Percentiles rank a stretch among this genome's conserved stretches.
Conservation (phyloP, 2,888 invertebrate species). For the Calameuta idolon region DNA sequence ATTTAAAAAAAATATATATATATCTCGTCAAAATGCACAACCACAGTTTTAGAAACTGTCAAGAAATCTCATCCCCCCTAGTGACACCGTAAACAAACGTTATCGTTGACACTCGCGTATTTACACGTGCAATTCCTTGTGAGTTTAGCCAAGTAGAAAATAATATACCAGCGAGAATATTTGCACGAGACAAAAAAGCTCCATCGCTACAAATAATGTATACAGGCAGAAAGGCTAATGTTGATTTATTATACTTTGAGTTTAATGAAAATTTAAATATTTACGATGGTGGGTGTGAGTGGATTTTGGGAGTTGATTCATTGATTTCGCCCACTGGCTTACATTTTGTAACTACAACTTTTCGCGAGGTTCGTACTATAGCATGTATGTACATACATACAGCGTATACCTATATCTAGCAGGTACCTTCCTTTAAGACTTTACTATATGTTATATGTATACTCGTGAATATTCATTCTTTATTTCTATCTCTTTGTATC, state of each 20-base stretch:
- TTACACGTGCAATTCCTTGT: not conserved
- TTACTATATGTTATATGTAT: no score
- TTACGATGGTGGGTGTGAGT: not conserved
- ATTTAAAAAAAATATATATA: not conserved
- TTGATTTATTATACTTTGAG: not conserved
- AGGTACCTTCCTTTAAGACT: no score
- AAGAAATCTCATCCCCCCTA: not conserved
- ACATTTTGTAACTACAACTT: no score
- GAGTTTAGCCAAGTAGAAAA: not conserved
- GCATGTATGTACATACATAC: no score
- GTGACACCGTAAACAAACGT: not conserved
- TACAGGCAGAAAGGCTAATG: not conserved
- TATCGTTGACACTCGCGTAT: not conserved
- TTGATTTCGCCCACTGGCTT: no score
- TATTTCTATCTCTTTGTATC: not conserved
- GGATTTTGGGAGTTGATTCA: not conserved
- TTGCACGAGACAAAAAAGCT: not conserved
- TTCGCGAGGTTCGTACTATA: no score
- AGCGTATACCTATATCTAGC: no score
- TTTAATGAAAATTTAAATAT: not conserved
- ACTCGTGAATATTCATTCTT: no score
- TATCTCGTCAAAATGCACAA: not conserved
- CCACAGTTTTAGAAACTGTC: not conserved
- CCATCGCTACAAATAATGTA: not conserved
- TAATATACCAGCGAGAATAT: not conserved